Conservation (phyloP, 1,140 invertebrate genomes). For the Oscheius sp. region DNA sequence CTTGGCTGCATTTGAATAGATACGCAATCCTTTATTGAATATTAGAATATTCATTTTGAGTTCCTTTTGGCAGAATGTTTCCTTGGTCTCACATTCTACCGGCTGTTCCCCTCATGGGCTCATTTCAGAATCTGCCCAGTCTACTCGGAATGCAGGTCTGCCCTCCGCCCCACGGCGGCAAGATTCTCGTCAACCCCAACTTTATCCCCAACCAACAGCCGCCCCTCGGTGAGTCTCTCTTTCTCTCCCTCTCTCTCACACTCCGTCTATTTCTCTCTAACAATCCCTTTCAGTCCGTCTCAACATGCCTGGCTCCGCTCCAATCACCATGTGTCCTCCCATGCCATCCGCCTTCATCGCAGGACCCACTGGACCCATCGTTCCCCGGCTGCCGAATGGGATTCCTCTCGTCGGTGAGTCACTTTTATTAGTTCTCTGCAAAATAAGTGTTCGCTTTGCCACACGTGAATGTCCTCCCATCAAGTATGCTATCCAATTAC, state of each 20-base stretch:
- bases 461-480: too few relatives aligned
- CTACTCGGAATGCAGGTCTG: neutral
- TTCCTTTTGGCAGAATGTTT: too few relatives aligned
- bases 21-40: too few relatives aligned
- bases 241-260: too few relatives aligned
- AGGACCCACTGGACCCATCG: neutral
- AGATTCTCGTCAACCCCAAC: neutral
- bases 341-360: neutral
- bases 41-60: too few relatives aligned
- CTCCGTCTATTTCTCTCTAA: too few relatives aligned
- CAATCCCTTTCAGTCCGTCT: neutral
- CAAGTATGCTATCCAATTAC: too few relatives aligned
- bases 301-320: neutral
- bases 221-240: too few relatives aligned
- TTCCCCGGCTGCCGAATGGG: conserved; percentile 11
- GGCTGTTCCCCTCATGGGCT: too few relatives aligned
- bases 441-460: neutral
- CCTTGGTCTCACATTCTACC: too few relatives aligned
- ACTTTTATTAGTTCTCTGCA: neutral
- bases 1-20: too few relatives aligned
- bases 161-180: neutral
- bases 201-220: neutral
- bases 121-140: neutral
- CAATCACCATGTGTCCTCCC: neutral
- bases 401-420: conserved; percentile 4